These are phyloP conservation scores for Eremobia ochroleuca DNA, from an alignment of 2,888 invertebrate species.

Conservation along the genomic window DNA sequence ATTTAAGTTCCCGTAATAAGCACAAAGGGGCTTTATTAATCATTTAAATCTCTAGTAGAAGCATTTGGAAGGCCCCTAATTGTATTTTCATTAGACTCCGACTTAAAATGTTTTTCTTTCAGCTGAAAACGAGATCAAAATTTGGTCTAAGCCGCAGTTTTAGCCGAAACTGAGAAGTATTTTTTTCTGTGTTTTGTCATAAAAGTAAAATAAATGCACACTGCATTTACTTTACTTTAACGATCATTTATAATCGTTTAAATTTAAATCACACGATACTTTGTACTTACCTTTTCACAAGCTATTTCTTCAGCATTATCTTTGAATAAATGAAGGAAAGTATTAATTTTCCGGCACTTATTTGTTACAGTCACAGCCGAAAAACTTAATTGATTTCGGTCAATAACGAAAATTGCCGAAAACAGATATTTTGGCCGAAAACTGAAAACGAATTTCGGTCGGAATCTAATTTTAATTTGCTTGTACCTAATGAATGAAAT, in stretches of 20 bases:
- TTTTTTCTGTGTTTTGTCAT: not conserved
- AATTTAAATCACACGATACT: not conserved
- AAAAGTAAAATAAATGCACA: not conserved
- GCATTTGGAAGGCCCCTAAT: not conserved
- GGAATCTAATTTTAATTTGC: not conserved
- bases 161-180: not conserved
- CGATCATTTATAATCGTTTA: not conserved
- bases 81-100: slow-evolving; percentile 1
- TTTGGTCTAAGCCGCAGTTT: not conserved
- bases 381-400: not conserved
- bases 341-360: not conserved
- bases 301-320: not conserved
- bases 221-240: too few species aligned
- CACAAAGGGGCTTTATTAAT: slow-evolving; percentile 37
- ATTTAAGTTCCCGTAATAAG: slow-evolving; percentile 27
- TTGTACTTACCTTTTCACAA: not conserved
- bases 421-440: not conserved
- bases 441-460: not conserved
- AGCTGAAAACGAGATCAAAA: not conserved
- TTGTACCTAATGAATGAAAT: not conserved
- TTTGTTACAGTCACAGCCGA: not conserved
- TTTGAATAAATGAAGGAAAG: not conserved
- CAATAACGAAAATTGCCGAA: not conserved
- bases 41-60: slow-evolving; percentile 15
- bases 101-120: not conserved